Evolutionary conservation across 2,113 vertebrate genomes (phyloP).

Genomic region (Emydocephalus ijimae): DNA sequence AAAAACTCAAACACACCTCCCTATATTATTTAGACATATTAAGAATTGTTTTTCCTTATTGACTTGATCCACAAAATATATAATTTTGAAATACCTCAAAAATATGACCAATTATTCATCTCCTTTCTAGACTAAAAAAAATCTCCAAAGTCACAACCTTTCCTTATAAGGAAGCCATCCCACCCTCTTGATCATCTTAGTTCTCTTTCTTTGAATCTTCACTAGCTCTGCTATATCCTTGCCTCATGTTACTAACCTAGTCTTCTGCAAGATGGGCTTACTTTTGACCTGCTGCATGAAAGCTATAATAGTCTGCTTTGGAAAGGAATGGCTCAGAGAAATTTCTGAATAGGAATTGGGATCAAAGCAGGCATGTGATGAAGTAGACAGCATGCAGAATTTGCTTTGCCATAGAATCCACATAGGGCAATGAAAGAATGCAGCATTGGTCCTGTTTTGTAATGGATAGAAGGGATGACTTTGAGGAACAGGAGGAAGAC

Average conservation of each 20-base stretch:
- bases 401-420: not conserved
- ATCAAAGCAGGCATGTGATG: too few species aligned
- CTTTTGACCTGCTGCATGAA: not conserved
- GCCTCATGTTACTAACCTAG: too few species aligned
- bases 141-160: not conserved
- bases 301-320: not conserved
- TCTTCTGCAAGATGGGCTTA: too few species aligned
- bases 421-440: not conserved
- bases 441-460: not conserved
- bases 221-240: not conserved
- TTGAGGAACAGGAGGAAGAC: not conserved
- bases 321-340: not conserved
- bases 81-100: not conserved
- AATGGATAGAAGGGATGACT: not conserved
- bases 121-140: not conserved
- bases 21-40: not conserved
- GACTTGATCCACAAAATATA: not conserved
- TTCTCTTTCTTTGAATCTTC: not conserved
- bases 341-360: not conserved
- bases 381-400: not conserved
- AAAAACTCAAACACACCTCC: not conserved
- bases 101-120: not conserved
- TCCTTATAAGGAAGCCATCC: not conserved
- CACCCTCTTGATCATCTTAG: not conserved
- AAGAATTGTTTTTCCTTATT: not conserved